Conservation (phyloP, 2,888 invertebrate genomes). For the Achlya flavicornis region DNA sequence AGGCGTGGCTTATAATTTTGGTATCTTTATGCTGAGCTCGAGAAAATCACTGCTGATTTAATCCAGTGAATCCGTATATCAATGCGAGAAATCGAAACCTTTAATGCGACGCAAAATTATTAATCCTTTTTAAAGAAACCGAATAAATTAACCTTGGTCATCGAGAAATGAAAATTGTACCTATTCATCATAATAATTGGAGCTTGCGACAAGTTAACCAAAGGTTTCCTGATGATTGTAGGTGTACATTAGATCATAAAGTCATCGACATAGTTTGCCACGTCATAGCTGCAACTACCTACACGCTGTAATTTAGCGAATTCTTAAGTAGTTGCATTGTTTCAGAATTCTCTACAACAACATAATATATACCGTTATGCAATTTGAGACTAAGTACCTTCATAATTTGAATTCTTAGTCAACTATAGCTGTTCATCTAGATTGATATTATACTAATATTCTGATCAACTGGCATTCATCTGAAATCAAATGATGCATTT, state of each 20-base stretch:
- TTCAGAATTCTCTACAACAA: not conserved
- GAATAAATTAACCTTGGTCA: not conserved
- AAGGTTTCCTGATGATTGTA: not conserved
- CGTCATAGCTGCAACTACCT: conserved; percentile 1
- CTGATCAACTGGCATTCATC: not conserved
- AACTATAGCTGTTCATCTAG: too few species aligned
- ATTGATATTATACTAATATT: not conserved
- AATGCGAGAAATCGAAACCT: not conserved
- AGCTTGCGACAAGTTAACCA: not conserved
- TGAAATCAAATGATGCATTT: not conserved
- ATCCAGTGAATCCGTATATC: not conserved
- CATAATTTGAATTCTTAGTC: not conserved
- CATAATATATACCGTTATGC: not conserved
- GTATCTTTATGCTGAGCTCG: conserved; percentile 32
- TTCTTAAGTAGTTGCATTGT: conserved; percentile 6
- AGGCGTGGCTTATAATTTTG: conserved; percentile 50
- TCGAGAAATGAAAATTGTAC: not conserved
- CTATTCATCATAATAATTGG: too few species aligned
- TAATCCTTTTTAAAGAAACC: not conserved
- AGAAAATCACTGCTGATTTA: not conserved
- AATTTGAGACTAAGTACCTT: not conserved
- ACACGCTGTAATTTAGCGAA: conserved; percentile 1
- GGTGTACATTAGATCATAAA: conserved; percentile 1
- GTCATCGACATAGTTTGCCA: conserved; percentile 3
- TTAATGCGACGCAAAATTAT: not conserved